Base-by-base conservation (phyloP, 2,888 invertebrate genomes). In the Drosophila acutilabella region DNA sequence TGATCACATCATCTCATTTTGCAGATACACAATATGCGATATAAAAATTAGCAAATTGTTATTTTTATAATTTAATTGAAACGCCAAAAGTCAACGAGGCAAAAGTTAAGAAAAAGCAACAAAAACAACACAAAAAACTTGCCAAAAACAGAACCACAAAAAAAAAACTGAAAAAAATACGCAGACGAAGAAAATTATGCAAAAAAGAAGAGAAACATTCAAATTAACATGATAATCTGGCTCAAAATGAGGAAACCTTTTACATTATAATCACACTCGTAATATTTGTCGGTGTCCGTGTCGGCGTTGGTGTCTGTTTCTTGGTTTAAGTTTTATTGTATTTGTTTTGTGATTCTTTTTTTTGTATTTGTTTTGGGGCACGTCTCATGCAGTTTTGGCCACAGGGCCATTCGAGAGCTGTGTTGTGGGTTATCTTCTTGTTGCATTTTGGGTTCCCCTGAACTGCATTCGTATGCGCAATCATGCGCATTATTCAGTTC, bases 41-140 rank as follows among this genome's bases (percentile, higher is more conserved):
- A 77, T 73, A 64, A 71, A 83, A 83, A 80, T 87, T 87, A 83
- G 81, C 87, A 83, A 83, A 83, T 83, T 75, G 75, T 83, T 83
- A 87, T 87, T 87, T 83, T 87, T 87, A 87, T 76, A 76, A 78
- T 78, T 84, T 76, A 81, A 82, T 83, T 83, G 78, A 83, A 83
- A 78, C 57, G 84, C 71, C 69, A 80, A 82, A 71, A 80, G 71
- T 58, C 71, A 73, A 64, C 66, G 51, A 62, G 54, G 48, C 68
- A 65, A 68, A 62, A 54, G 52, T 66, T 18, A 70, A 74, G 8
- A 42, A n/a, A 53, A 52, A 62, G 36, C 58, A 52, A 59, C 52
- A 58, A 64, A 50, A 54, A 44, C 41, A 62, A 45, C 10, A 62
- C 45, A 48, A 51, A 60, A 64, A 65, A 30, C 59, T 45, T 54